Percentiles rank a stretch among this genome's conserved stretches.
Conservation (phyloP, 2,113 vertebrate genomes). For the Vulpes ferrilata region DNA sequence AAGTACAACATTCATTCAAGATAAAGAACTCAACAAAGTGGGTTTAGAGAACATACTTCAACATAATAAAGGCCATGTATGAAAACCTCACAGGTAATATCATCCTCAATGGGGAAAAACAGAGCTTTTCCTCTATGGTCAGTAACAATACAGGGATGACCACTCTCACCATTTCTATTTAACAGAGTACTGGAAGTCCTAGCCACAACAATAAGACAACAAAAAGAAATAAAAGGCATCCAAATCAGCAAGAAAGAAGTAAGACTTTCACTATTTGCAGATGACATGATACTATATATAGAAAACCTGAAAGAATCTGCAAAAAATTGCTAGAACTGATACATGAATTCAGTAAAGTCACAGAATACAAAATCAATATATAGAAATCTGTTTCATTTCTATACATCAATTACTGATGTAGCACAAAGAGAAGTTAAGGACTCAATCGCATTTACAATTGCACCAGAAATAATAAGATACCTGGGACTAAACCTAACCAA, state of each 20-base stretch:
- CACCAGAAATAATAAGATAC: neutral
- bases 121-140: neutral
- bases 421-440: neutral
- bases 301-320: neutral
- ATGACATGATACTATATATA: neutral
- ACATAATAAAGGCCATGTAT: too few relatives aligned
- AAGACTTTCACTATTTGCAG: neutral
- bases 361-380: neutral
- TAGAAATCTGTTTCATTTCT: neutral
- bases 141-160: neutral
- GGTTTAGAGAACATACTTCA: neutral
- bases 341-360: neutral
- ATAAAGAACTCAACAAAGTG: neutral
- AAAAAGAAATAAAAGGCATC: neutral
- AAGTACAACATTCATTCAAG: neutral
- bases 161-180: neutral
- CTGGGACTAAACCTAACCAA: neutral
- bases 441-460: neutral
- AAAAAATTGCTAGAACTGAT: neutral
- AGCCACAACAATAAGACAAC: neutral
- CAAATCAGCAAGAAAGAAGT: neutral
- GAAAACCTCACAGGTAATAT: too few relatives aligned
- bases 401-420: neutral
- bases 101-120: too few relatives aligned
- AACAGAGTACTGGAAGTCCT: neutral